phyloP scores from a whole-genome alignment of 1,140 invertebrate species.

The Gryon sp. region DNA sequence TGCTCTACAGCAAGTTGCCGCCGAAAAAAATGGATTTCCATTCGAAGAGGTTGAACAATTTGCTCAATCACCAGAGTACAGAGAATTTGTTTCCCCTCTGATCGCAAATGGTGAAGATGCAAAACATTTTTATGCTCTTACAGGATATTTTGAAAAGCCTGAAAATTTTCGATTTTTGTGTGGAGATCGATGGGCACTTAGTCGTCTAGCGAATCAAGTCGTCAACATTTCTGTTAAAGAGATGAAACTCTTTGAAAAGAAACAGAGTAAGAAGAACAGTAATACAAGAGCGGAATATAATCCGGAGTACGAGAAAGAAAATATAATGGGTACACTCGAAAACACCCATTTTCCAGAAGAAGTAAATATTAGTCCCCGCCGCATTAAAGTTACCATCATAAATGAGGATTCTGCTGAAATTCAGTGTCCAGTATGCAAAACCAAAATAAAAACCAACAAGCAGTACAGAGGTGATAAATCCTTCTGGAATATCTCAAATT shows the following conservation, averaged over 20 bases:
- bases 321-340: background rate
- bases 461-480: background rate
- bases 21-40: no score
- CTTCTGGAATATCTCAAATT: background rate
- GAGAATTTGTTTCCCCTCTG: no score
- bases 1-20: no score
- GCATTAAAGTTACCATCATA: background rate
- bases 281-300: no score
- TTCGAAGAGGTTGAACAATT: no score
- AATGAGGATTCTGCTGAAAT: conserved; percentile 1
- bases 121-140: no score
- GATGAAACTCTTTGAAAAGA: background rate
- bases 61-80: no score
- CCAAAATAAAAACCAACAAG: background rate
- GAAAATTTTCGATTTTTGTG: conserved; percentile 2
- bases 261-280: background rate
- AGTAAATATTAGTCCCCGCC: background rate
- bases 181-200: conserved; percentile 1
- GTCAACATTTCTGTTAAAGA: background rate
- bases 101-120: no score
- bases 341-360: background rate
- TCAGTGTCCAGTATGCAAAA: background rate
- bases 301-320: conserved; percentile 1
- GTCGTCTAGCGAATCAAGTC: background rate
- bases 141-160: conserved; percentile 5